phyloP scores from a whole-genome alignment of 2,888 invertebrate genomes.

The Scaptomyza cyrtandrae region DNA sequence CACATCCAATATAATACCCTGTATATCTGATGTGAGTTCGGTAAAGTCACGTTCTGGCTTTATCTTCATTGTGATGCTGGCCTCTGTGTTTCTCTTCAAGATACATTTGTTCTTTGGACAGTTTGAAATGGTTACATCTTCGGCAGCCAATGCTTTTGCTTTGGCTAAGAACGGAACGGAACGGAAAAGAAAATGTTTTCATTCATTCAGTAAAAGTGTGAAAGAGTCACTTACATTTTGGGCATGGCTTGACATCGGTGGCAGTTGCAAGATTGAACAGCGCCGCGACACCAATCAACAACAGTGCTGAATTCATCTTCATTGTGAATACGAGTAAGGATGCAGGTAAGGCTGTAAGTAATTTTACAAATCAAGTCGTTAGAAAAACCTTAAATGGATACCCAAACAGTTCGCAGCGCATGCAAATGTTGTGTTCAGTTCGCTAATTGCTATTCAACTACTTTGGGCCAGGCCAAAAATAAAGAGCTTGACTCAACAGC shows the following conservation, averaged over 20 bases:
- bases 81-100: conserved; percentile 87
- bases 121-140: conserved; percentile 86
- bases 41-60: conserved; percentile 86
- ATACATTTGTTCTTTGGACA: conserved; percentile 89
- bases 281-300: conserved; percentile 52
- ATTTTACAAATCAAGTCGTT: background rate
- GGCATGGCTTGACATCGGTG: conserved; percentile 74
- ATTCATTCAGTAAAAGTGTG: background rate
- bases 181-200: background rate
- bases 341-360: background rate
- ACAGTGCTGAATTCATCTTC: conserved; percentile 49
- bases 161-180: conserved; percentile 83
- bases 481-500: conserved; percentile 19
- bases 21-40: conserved; percentile 87
- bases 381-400: too few relatives aligned
- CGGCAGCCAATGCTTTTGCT: conserved; percentile 82
- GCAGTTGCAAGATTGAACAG: conserved; percentile 51
- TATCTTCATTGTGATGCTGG: conserved; percentile 87
- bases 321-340: conserved; percentile 31
- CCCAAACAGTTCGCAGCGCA: background rate
- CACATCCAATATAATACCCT: conserved; percentile 87
- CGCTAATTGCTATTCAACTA: conserved; percentile 57
- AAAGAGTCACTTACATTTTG: conserved; percentile 69
- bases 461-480: conserved; percentile 15
- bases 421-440: conserved; percentile 15